These are phyloP conservation scores for Drosophila tanythrix DNA, from an alignment of 2,888 invertebrate species.

Conservation along the genomic window DNA sequence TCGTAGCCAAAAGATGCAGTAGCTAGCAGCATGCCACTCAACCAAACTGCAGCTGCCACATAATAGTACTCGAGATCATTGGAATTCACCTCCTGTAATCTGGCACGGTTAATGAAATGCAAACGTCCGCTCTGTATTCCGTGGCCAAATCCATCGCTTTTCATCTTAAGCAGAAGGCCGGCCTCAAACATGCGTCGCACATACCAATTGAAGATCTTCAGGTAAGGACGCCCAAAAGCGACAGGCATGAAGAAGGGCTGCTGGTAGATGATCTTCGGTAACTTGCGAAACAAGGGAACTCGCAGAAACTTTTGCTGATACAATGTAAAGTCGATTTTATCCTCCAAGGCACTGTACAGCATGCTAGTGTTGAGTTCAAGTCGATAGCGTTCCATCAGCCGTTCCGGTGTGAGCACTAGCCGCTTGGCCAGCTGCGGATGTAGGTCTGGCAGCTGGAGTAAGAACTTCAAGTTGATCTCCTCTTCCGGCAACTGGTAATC, in stretches of 20 bases:
- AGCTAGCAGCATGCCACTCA: constrained; percentile 47
- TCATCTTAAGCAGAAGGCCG: constrained; percentile 65
- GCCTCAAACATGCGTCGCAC: constrained; percentile 59
- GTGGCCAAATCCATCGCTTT: constrained; percentile 56
- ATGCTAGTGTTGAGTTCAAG: constrained; percentile 53
- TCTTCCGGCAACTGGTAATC: constrained; percentile 49
- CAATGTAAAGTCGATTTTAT: constrained; percentile 61
- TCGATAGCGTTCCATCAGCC: constrained; percentile 38
- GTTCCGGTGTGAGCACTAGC: constrained; percentile 33
- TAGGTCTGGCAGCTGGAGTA: constrained; percentile 47
- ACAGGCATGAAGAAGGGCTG: constrained; percentile 65
- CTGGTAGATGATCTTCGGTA: constrained; percentile 55
- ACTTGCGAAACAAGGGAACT: constrained; percentile 55
- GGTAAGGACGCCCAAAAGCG: constrained; percentile 65
- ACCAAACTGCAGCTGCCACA: constrained; percentile 41
- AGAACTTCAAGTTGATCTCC: constrained; percentile 31
- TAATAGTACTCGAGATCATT: constrained; percentile 64
- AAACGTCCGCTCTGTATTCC: constrained; percentile 64
- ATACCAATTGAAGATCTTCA: constrained; percentile 65
- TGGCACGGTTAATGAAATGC: constrained; percentile 39
- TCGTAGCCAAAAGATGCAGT: constrained; percentile 40
- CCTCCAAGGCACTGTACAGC: constrained; percentile 56
- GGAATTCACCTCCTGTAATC: constrained; percentile 53
- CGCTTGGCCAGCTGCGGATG: constrained; percentile 56
- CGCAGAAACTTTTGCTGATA: constrained; percentile 69